Conservation (phyloP, 1,140 invertebrate species). For the Orius insidiosus region DNA sequence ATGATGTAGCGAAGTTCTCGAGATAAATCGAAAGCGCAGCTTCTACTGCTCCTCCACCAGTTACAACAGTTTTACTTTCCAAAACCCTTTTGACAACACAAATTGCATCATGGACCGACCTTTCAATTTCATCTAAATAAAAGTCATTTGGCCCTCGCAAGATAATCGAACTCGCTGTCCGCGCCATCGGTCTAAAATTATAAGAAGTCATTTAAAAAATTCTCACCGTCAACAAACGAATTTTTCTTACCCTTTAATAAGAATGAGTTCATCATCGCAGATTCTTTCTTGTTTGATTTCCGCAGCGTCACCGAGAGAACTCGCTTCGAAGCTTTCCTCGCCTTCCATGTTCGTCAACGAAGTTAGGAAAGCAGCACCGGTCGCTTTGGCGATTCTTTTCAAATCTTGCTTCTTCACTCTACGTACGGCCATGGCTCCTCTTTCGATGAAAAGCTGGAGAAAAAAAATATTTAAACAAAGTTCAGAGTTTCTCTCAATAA, state of each 20-base stretch:
- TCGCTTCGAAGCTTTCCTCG: conserved; percentile 88
- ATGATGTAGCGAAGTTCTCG: conserved; percentile 98
- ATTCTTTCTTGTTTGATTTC: conserved; percentile 91
- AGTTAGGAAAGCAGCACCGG: conserved; percentile 83
- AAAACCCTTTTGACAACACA: conserved; percentile 93
- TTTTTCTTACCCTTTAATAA: conserved; percentile 71
- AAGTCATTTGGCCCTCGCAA: conserved; percentile 95
- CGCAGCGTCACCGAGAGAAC: conserved; percentile 84
- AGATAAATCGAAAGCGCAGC: conserved; percentile 95
- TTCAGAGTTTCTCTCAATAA: too few species aligned
- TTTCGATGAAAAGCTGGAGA: conserved; percentile 81
- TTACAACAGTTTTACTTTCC: conserved; percentile 88
- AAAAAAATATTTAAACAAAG: conserved; percentile 34
- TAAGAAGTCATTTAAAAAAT: too few species aligned
- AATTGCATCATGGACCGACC: conserved; percentile 91
- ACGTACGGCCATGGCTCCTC: conserved; percentile 91
- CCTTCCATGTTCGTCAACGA: conserved; percentile 94
- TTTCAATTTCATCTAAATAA: conserved; percentile 99
- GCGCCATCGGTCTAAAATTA: conserved; percentile 64
- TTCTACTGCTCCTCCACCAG: conserved; percentile 95
- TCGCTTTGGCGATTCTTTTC: conserved; percentile 95
- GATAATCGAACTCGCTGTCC: conserved; percentile 87
- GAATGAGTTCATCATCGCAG: conserved; percentile 94
- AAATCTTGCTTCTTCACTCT: conserved; percentile 91
- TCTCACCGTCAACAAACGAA: conserved; percentile 17